Base-by-base conservation (phyloP, 2,797 vertebrate genomes). In the Tangara arthus region DNA sequence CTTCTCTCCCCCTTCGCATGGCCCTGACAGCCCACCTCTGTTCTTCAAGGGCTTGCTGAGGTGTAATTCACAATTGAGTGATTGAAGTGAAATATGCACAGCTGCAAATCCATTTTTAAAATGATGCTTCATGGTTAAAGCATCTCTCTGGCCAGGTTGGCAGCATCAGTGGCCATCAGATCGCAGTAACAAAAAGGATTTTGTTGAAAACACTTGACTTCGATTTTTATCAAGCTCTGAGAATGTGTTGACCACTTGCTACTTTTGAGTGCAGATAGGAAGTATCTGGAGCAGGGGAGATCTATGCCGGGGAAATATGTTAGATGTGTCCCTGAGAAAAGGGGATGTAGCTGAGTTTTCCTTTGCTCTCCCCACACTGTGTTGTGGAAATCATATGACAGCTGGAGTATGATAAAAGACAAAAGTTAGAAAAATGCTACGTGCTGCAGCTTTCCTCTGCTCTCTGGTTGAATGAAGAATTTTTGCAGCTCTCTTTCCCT, bases 21-120 rank as follows among this genome's bases (percentile, higher is more conserved):
- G 85, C 84, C 75, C 92, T 90, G 83, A 37, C 92, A 90, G 49
- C 94, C 95, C 82, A 94, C 95, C 91, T 87, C 88, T 85, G 85
- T 87, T 91, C 76, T 73, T 30, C 75, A 41, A 84, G 83, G 89
- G 24, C 52, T 32, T 49, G 66, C 72, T 90, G 92, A 96, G 85
- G 91, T 96, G 56, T 87, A 95, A 85, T 89, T 95, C 73, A 82
- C 87, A 92, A 39, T 93, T 22, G 4, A 78, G 56, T 68, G 64
- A 87, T 87, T 71, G 86, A 81, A 75, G 56, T 50, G 83, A 95
- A 94, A 81, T 82, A 83, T 81, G 86, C 87, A 91, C 81, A 91
- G 92, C 90, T 94, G 94, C 90, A 89, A 82, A 56, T 61, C 28
- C 22, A 10, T 81, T 93, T 82, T 84, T 12, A 27, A 92, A 89